phyloP scores from a whole-genome alignment of 2,797 vertebrate genomes.

The Schizopygopsis pylzovi region DNA sequence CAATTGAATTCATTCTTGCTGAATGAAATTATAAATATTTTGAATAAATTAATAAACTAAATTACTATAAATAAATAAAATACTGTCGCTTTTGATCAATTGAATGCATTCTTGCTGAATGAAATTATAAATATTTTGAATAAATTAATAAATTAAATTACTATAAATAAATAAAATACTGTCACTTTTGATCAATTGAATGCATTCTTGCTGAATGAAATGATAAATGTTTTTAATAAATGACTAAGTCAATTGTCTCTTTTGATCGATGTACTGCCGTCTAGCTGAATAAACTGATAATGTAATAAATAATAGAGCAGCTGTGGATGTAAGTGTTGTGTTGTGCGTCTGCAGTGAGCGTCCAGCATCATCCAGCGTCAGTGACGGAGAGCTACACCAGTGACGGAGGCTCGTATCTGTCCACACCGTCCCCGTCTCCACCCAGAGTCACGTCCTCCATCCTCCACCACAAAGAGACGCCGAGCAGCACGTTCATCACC shows the following conservation, averaged over 20 bases:
- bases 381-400: conserved; percentile 71
- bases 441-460: conserved; percentile 28
- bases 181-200: background rate
- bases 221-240: background rate
- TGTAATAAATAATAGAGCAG: too few relatives aligned
- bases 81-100: too few relatives aligned
- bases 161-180: too few relatives aligned
- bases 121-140: background rate
- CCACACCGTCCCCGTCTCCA: conserved; percentile 61
- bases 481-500: conserved; percentile 77
- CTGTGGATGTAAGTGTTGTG: background rate
- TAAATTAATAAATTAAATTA: too few relatives aligned
- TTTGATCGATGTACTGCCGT: too few relatives aligned
- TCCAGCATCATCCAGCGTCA: conserved; percentile 59
- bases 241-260: too few relatives aligned
- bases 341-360: conserved; percentile 66
- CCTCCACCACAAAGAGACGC: conserved; percentile 73
- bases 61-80: too few relatives aligned
- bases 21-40: too few relatives aligned
- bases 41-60: too few relatives aligned
- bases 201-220: background rate
- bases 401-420: conserved; percentile 64
- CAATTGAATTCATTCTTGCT: too few relatives aligned
- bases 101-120: too few relatives aligned
- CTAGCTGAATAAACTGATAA: background rate